Base-by-base conservation (phyloP, 2,888 invertebrate genomes). In the Salticus scenicus region DNA sequence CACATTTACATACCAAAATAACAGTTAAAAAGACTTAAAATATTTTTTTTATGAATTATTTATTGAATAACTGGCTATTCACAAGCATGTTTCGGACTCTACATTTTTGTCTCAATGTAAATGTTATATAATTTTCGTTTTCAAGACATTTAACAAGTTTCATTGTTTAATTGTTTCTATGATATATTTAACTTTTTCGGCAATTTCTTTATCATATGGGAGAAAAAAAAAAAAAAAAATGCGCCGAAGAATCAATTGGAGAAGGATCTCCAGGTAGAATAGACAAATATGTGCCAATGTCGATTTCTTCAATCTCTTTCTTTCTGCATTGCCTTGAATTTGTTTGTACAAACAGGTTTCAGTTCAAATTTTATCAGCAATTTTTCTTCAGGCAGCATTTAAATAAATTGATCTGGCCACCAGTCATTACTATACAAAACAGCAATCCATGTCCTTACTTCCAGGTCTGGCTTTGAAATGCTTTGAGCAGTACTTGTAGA, bases 371-470 rank as follows among this genome's bases (percentile, higher is more conserved):
- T 47, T 47, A 47, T n/a, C 1, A 47, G 47, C 5, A 47, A 47
- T 47, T 47, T 47, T 47, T 47, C 47, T 47, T 47, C n/a, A 14
- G n/a, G 14, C 30, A 14, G 14, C 14, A 5, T 10, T 30, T 30
- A 28, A 12, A 30, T 64, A 14, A 27, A 1, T 28, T 64, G 64
- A 10, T 7, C 27, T 2, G 64, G 7, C 28, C 28, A 64, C 28
- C 28, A 64, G 27, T 64, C 64, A 64, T 64, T 28, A 5, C 28
- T 64, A 28, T 64, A 64, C 14, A 64, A 28, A 64, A 27, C 27
- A 64, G 47, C 47, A 17, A 47, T 47, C 47, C 47, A 47, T 47
- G 47, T 47, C n/a, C 47, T n/a, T 47, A 47, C 47, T 17, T 47
- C 47, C n/a, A 47, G 1, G 47, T 47, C 47, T 1, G 47, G 47